Base-by-base conservation (phyloP, 2,888 invertebrate species). In the Dendrolimus houi region DNA sequence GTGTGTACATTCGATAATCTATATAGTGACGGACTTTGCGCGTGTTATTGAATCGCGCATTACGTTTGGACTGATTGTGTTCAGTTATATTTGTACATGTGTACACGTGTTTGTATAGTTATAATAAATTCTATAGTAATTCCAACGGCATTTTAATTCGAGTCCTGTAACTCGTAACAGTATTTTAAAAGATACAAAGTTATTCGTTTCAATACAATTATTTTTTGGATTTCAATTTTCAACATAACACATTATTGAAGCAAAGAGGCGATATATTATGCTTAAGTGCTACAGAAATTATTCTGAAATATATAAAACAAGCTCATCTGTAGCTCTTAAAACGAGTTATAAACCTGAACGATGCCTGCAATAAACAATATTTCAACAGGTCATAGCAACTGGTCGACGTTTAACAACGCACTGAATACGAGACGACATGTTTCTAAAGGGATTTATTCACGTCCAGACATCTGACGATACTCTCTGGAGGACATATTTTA, bases 351-450 rank as follows among this genome's bases (percentile, higher is more conserved):
- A 57, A 61, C 59, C 60, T 60, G 63, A 66, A 67, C 62, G 63
- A 72, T 65, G 64, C 57, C 57, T 55, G 58, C 57, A 68, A 70
- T 69, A 71, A 69, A 66, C 69, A 61, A 61, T 59, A 58, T 70
- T 65, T 75, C 75, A 75, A 73, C 74, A 73, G 71, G 74, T 75
- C 68, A 60, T 59, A 58, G 61, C 60, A 63, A 62, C 56, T 55
- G 61, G 57, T 56, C 57, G 57, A 40, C 41, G 6, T 8, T 56
- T 41, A 17, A 55, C 60, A 60, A 62, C 29, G 6, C 65, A 58
- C 58, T 47, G 47, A 8, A 47, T 8, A 7, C 9, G 47, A 10
- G 9, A 47, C 12, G 47, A 47, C 47, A 47, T 55, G 9, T 53
- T 29, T 47, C 42, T 55, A 54, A 58, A 53, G 42, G n/a, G 9